Conservation (phyloP, 2,797 vertebrate genomes). For the Hippocampus kuda region DNA sequence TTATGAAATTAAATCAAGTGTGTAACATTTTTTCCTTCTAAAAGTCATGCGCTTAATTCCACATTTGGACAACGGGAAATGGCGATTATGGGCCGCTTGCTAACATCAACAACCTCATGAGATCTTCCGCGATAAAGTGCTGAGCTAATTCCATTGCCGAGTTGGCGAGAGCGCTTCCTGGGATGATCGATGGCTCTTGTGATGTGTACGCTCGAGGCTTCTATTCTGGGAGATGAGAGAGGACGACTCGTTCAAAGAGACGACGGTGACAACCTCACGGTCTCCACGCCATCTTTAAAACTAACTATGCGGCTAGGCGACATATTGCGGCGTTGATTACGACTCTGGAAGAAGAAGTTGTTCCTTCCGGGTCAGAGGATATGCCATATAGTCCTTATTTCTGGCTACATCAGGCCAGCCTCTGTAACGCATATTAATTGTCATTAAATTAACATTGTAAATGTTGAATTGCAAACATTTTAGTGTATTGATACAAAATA, state of each 20-base stretch:
- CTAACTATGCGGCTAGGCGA: background rate
- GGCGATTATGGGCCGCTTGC: conserved; percentile 17
- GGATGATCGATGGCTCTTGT: conserved; percentile 42
- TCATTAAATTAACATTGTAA: too few relatives aligned
- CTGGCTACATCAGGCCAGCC: too few relatives aligned
- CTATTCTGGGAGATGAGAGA: conserved; percentile 34
- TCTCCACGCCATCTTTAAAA: background rate
- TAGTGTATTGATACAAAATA: background rate
- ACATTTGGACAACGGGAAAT: background rate
- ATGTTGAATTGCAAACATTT: too few relatives aligned
- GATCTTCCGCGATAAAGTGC: conserved; percentile 41
- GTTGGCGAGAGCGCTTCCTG: conserved; percentile 35
- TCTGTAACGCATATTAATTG: too few relatives aligned
- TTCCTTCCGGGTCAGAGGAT: too few relatives aligned
- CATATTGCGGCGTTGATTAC: background rate
- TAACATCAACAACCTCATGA: conserved; percentile 35
- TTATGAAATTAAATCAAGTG: too few relatives aligned
- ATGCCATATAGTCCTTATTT: too few relatives aligned
- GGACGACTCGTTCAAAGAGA: background rate
- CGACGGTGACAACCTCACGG: background rate
- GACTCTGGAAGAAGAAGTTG: too few relatives aligned
- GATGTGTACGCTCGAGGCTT: conserved; percentile 26
- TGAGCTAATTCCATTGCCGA: conserved; percentile 47
- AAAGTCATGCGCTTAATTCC: background rate
- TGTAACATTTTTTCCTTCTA: too few relatives aligned